Percentiles rank a stretch among this genome's conserved stretches.
Conservation (phyloP, 2,113 vertebrate genomes). For the Globicephala melas region DNA sequence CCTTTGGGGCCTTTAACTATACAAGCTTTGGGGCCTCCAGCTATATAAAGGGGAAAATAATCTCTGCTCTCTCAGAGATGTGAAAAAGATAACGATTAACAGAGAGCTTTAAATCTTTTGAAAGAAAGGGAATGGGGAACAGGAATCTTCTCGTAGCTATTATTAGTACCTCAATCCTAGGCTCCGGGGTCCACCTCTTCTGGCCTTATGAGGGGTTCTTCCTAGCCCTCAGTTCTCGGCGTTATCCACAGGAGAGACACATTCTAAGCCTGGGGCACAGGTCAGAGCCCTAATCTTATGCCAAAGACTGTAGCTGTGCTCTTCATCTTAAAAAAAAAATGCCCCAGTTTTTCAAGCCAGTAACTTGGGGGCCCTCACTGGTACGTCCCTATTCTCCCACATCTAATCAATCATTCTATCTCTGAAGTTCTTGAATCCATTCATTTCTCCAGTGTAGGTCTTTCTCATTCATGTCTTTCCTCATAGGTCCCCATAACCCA, state of each 20-base stretch:
- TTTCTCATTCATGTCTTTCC: constrained; percentile 22
- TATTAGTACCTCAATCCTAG: background rate
- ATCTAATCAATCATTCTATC: background rate
- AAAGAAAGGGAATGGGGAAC: background rate
- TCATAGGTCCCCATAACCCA: background rate
- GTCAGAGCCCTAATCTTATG: background rate
- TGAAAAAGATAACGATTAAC: background rate
- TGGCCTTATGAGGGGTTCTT: background rate
- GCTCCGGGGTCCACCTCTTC: background rate
- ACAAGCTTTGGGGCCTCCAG: background rate
- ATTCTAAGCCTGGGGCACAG: background rate
- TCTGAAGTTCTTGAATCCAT: background rate
- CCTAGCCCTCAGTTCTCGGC: background rate
- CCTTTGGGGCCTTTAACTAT: background rate
- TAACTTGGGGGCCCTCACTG: background rate
- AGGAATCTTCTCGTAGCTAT: background rate
- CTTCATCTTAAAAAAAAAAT: background rate
- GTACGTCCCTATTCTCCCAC: background rate
- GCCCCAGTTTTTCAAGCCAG: background rate
- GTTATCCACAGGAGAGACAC: background rate
- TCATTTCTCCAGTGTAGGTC: background rate
- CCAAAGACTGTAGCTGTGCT: background rate
- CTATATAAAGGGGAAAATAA: background rate
- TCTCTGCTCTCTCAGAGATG: background rate
- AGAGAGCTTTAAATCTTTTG: background rate